Base-by-base conservation (phyloP, 2,797 vertebrate species). In the Sebastes paucispinis region DNA sequence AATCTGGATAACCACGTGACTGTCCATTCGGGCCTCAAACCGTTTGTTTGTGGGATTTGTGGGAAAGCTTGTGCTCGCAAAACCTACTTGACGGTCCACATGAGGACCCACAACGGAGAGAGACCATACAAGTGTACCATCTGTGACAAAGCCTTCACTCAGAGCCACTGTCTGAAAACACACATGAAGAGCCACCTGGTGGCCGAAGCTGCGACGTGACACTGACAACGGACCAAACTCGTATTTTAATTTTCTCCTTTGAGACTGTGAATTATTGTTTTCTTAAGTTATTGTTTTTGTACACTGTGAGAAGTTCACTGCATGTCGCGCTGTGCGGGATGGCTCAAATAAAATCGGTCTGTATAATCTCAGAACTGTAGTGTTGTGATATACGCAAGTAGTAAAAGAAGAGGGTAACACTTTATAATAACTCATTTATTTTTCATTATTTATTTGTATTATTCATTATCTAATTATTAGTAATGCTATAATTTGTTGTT, bases 81-180 rank as follows among this genome's bases (percentile, higher is more conserved):
- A 8, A 67, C 77, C 0, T 81, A 92, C 75, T 18, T 93, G 69
- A 93, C 82, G 0, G 89, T 92, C 5, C 92, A 93, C 87, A 92
- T 92, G 84, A 88, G 92, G 66, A 92, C 90, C 0, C 91, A 93
- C 88, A 92, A 84, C 2, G 89, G 92, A 1, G 92, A 93, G 87
- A 82, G 87, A 29, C 92, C 92, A 0, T 93, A 92, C 84, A 79
- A 86, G 32, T 92, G 92, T 12, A 3, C 22, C 2, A 9, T 83
- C 13, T 92, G 92, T 2, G 87, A 88, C 16, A 89, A 90, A 25
- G 89, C 76, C 11, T 93, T 92, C 43, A 92, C 92, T 0, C 90
- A 92, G 85, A 88, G 92, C 34, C 92, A 92, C 75, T 88, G 90
- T 54, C 84, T 93, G 82, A 93, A 93, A 10, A 89, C 87, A 0